A percentile compares a stretch with the other conserved stretches of the same genome.
These are phyloP conservation scores for Myzus persicae DNA, from an alignment of 1,140 invertebrate species.

Conservation along the genomic window DNA sequence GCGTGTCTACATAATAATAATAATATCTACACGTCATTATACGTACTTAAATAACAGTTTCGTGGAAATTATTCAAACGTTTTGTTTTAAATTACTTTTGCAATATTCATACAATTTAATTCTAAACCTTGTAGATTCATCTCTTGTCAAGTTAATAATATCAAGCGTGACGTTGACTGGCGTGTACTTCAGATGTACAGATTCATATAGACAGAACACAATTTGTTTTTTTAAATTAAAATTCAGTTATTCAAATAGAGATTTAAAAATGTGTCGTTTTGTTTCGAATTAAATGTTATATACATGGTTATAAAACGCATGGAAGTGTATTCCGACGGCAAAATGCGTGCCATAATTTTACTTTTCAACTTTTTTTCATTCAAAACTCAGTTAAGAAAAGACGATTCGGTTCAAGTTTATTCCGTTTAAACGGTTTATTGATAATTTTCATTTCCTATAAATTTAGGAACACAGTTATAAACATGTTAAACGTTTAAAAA, in stretches of 20 bases:
- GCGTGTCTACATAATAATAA: background rate
- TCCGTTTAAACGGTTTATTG: background rate
- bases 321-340: background rate
- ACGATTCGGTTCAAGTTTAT: background rate
- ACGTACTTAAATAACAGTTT: background rate
- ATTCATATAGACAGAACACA: background rate
- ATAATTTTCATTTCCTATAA: background rate
- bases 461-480: background rate
- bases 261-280: background rate
- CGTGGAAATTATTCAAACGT: background rate
- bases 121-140: background rate
- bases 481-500: background rate
- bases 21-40: background rate
- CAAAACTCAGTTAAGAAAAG: background rate
- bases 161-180: background rate
- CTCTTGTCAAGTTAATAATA: background rate
- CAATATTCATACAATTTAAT: background rate
- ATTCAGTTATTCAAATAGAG: background rate
- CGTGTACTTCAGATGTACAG: background rate
- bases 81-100: conserved; percentile 18
- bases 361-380: background rate
- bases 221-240: conserved; percentile 1
- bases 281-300: background rate
- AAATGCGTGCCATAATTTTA: background rate
- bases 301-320: background rate